Conservation (phyloP, 1,140 invertebrate species). For the Diorhabda sublineata region DNA sequence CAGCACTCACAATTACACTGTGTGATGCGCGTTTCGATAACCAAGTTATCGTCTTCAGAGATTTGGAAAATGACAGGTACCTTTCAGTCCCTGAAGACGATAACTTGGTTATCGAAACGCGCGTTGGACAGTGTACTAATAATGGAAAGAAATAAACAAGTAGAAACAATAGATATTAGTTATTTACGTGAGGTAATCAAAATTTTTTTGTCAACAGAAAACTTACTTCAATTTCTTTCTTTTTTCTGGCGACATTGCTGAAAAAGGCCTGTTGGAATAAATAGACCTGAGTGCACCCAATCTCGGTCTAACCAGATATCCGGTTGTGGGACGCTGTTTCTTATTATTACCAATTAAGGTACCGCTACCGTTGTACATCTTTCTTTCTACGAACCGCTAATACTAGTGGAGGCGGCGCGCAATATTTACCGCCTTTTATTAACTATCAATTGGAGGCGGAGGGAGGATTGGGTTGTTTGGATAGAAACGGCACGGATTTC, state of each 20-base stretch:
- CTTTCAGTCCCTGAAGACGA: too few relatives aligned
- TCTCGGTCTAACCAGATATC: slow-evolving; percentile 38
- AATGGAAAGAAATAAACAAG: too few relatives aligned
- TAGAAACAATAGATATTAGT: too few relatives aligned
- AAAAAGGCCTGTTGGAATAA: slow-evolving; percentile 32
- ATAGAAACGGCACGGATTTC: background rate
- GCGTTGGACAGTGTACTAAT: too few relatives aligned
- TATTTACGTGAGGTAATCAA: too few relatives aligned
- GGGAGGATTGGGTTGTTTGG: slow-evolving; percentile 6
- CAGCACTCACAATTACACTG: too few relatives aligned
- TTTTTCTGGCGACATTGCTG: slow-evolving; percentile 31
- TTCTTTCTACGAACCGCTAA: slow-evolving; percentile 9
- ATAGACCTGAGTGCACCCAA: slow-evolving; percentile 33
- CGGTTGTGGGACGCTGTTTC: slow-evolving; percentile 29
- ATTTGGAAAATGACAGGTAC: too few relatives aligned
- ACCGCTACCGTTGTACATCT: slow-evolving; percentile 25
- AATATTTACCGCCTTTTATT: slow-evolving; percentile 27
- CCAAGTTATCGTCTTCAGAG: too few relatives aligned
- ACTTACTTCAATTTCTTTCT: slow-evolving; percentile 41
- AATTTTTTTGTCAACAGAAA: background rate
- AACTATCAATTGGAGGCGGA: slow-evolving; percentile 23
- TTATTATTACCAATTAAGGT: slow-evolving; percentile 13
- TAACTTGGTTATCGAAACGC: too few relatives aligned
- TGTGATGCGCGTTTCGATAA: too few relatives aligned
- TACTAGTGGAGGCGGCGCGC: slow-evolving; percentile 8